Base-by-base conservation (phyloP, 2,888 invertebrate species). In the Athalia rosae region DNA sequence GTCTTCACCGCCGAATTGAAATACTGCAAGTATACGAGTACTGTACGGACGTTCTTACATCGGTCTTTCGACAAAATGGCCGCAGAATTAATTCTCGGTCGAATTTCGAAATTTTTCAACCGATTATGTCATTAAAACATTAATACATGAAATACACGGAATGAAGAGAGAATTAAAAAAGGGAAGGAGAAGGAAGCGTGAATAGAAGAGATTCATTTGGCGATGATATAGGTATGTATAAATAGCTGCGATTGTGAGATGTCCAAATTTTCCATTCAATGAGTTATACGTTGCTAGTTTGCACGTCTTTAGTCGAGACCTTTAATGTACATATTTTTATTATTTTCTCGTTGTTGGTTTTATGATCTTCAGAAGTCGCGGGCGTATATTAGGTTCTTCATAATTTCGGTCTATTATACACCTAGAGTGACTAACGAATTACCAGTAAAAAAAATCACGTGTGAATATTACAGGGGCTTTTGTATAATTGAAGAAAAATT, bases 121-220 rank as follows among this genome's bases (percentile, higher is more conserved):
- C 64, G 47, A 64, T 64, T 47, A 45, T 64, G n/a, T 43, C 28
- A 8, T n/a, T 13, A 47, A 64, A 13, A 45, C n/a, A 28, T 28
- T 28, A 28, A 28, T 28, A 28, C 28, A 28, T 28, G 28, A 2
- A 28, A 28, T 2, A 2, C 28, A 28, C 28, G 28, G 6, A 1
- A 47, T 47, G 13, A 47, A 4, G 7, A 45, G 8, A 0, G 47
- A 47, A 47, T 11, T n/a, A n/a, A 64, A n/a, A 13, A 58, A 11
- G 58, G 5, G 13, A n/a, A 58, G 0, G 58, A 13, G 13, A 13
- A 58, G 13, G 13, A 11, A 58, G 58, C n/a, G 13, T 58, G 11
- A 58, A n/a, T 11, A 13, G 58, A 1, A 64, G 47, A 45, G 64
- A 64, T 64, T 64, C 64, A 64, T 64, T 64, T 13, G 47, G 64